Conservation (phyloP, 2,113 vertebrate genomes). For the Myrmophylax atrothorax region DNA sequence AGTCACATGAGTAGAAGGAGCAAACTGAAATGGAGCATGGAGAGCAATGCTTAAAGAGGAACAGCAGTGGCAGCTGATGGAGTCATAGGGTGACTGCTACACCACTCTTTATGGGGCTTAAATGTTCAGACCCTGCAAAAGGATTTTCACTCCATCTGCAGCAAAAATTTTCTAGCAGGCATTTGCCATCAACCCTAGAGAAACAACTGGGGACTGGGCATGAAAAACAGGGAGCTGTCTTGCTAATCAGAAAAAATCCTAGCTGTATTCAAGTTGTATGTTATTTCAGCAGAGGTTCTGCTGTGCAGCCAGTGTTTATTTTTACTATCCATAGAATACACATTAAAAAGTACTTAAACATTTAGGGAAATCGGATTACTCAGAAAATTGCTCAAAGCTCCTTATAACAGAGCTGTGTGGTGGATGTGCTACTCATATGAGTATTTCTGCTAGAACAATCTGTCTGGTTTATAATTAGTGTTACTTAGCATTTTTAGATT, state of each 20-base stretch:
- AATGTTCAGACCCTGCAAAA: not conserved
- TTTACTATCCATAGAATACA: not conserved
- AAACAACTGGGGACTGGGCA: not conserved
- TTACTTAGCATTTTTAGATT: not conserved
- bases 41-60: not conserved
- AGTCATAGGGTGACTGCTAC: not conserved
- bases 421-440: not conserved
- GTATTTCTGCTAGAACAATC: not conserved
- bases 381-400: slow-evolving; percentile 10
- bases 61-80: not conserved
- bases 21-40: not conserved
- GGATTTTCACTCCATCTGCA: slow-evolving; percentile 21
- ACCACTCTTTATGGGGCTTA: not conserved
- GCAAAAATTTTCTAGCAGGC: not conserved
- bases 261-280: not conserved
- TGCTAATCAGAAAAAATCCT: not conserved
- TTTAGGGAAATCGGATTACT: slow-evolving; percentile 13
- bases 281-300: not conserved
- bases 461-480: slow-evolving; percentile 23
- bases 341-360: slow-evolving; percentile 26
- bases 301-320: not conserved
- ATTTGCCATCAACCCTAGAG: not conserved
- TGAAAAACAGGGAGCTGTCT: not conserved
- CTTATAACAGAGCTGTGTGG: not conserved
- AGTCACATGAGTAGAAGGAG: not conserved